Evolutionary conservation across 2,113 vertebrate species (phyloP), one percentile per base, ranked within the genome.

Genomic region (Scomber scombrus): DNA sequence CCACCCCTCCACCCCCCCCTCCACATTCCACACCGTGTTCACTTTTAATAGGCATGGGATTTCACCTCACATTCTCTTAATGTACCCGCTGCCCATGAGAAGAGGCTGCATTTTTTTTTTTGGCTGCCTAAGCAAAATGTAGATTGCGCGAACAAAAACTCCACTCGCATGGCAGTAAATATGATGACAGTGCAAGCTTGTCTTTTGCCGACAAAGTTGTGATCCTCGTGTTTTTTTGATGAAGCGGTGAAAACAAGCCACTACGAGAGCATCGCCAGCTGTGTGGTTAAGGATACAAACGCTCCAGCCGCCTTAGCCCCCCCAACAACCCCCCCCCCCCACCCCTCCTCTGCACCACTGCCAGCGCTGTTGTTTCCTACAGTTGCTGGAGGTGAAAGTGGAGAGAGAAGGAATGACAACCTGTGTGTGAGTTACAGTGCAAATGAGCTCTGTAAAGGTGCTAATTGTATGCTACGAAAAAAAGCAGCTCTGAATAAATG

Each of bases 101-200:
- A 86, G 82, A 75, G 34, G 71, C 56, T 50, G 75, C 34, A 18
- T n/a, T 19, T 10, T 18, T 65, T 67, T 67, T 90, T 93, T 92
- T 89, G 65, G 87, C 88, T 69, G 83, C 79, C 83, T 92, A 90
- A 93, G 93, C 94, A 94, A 93, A 95, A 94, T 93, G 89, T 85
- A 93, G 91, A 92, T 92, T 82, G 82, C 64, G 57, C 78, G 88
- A 91, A 93, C 81, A 88, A 89, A 92, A 93, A 92, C 85, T 82
- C 82, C 71, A 86, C 83, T 91, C 79, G 84, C 85, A 82, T 93
- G 90, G 91, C 89, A 90, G 84, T 89, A 93, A 94, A 94, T 93
- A 81, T 94, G 93, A 95, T 94, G 93, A 93, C 88, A 84, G 58
- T 82, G 92, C 93, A 93, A 92, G 83, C 89, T 92, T 86, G 87